Base-by-base conservation (phyloP, 2,888 invertebrate species). In the Diplolepis rosae region DNA sequence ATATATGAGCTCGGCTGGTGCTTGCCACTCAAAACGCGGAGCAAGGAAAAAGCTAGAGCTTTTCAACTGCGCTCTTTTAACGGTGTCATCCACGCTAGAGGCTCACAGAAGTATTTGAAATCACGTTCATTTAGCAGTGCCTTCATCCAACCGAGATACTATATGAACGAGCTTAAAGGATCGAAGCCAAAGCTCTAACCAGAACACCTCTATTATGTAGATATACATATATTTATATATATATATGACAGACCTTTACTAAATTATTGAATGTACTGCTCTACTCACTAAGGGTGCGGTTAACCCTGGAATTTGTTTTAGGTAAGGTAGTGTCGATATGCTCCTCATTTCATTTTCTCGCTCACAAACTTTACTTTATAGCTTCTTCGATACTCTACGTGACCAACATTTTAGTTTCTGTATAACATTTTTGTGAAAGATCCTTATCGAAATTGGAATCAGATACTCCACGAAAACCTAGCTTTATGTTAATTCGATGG, bases 221-320 rank as follows among this genome's bases (percentile, higher is more conserved):
- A 22, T 35, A 56, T 22, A n/a, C 4, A 24, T 22, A 11, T 7
- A 24, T 56, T 24, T 56, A 18, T 61, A n/a, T 35, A 35, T 56
- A 56, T 35, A 5, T 18, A 13, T 18, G 35, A 61, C 18, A 61
- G 56, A n/a, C 39, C 56, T 35, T 61, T 61, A 61, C 39, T 61
- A 61, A 61, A 39, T 61, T 61, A 61, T 61, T 61, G 56, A 61
- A 61, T 35, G n/a, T 24, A 32, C 56, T 39, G 39, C 56, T 39
- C 56, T 61, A 61, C 56, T 61, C 35, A 24, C 35, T 61, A 24
- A 61, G 56, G 56, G 56, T 61, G 56, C 56, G 56, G 56, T 32
- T 61, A 61, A 61, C 56, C 56, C 56, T 35, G 35, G 35, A 61
- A 39, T 61, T 39, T 61, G 56, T 61, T 61, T 61, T 22, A 39